A percentile compares a stretch with the other conserved stretches of the same genome.
Evolutionary conservation across 2,797 vertebrate genomes (phyloP).

Genomic region (Myiotriccus ornatus): DNA sequence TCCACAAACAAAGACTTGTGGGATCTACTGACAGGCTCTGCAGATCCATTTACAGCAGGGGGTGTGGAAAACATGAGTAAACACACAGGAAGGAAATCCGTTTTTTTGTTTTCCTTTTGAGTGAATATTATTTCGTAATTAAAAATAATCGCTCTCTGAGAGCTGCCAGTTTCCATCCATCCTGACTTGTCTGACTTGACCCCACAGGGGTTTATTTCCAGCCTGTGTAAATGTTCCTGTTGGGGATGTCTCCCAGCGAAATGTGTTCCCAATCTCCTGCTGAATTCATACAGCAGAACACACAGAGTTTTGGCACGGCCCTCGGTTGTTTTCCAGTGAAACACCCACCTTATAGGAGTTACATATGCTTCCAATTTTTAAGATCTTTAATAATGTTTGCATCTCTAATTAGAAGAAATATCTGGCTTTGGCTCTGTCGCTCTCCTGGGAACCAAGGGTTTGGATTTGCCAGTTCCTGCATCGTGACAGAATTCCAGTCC

Average conservation of each 20-base stretch:
- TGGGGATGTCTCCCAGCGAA: conserved; percentile 29
- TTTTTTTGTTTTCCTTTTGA: not conserved
- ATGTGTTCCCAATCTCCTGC: conserved; percentile 63
- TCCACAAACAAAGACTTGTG: not conserved
- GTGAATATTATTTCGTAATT: not conserved
- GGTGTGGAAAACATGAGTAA: not conserved
- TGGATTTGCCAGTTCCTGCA: not conserved
- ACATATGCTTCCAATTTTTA: conserved; percentile 55
- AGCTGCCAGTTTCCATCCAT: not conserved
- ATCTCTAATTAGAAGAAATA: conserved; percentile 56
- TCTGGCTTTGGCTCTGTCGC: conserved; percentile 25
- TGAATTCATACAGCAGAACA: conserved; percentile 58
- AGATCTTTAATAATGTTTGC: conserved; percentile 60
- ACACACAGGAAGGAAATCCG: not conserved
- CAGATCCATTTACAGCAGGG: not conserved
- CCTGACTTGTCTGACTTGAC: not conserved
- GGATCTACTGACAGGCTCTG: not conserved
- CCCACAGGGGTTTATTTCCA: not conserved
- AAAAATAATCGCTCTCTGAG: not conserved
- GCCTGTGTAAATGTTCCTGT: not conserved
- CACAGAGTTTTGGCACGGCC: conserved; percentile 39
- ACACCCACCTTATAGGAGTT: conserved; percentile 44
- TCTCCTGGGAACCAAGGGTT: conserved; percentile 10
- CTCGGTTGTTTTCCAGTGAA: conserved; percentile 68
- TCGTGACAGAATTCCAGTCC: conserved; percentile 19